Evolutionary conservation across 2,888 invertebrate species (phyloP).

Genomic region (Dioctria rufipes): DNA sequence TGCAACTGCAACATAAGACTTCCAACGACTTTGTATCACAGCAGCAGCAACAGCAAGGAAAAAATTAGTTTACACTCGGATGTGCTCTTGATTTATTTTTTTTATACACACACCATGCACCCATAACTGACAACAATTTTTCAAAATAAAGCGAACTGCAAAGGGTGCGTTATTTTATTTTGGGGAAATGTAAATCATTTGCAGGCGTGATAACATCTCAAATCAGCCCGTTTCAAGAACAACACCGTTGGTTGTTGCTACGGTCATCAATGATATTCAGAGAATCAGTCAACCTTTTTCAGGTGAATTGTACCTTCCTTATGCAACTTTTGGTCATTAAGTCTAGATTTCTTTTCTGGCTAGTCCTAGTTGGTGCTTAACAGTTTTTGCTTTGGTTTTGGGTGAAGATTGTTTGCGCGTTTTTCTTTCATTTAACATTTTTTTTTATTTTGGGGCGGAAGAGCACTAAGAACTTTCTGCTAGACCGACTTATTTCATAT

Average conservation of each 20-base stretch:
- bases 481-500: too few relatives aligned
- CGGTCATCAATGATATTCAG: conserved; percentile 9
- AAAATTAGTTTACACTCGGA: conserved; percentile 36
- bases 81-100: conserved; percentile 48
- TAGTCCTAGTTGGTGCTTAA: background rate
- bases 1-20: conserved; percentile 17
- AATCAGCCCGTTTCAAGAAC: background rate
- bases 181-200: conserved; percentile 27
- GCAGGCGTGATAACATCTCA: conserved; percentile 33
- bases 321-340: background rate
- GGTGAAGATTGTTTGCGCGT: background rate
- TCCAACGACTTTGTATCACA: conserved; percentile 24
- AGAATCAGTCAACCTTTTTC: conserved; percentile 34
- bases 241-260: background rate
- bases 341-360: background rate
- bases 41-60: background rate
- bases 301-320: conserved; percentile 33
- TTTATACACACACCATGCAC: background rate
- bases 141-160: background rate
- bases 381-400: background rate
- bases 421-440: too few relatives aligned
- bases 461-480: too few relatives aligned
- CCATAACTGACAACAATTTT: background rate
- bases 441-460: too few relatives aligned
- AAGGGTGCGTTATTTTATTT: conserved; percentile 19